phyloP scores from a whole-genome alignment of 2,113 vertebrate species.

The Tringa solitaria region DNA sequence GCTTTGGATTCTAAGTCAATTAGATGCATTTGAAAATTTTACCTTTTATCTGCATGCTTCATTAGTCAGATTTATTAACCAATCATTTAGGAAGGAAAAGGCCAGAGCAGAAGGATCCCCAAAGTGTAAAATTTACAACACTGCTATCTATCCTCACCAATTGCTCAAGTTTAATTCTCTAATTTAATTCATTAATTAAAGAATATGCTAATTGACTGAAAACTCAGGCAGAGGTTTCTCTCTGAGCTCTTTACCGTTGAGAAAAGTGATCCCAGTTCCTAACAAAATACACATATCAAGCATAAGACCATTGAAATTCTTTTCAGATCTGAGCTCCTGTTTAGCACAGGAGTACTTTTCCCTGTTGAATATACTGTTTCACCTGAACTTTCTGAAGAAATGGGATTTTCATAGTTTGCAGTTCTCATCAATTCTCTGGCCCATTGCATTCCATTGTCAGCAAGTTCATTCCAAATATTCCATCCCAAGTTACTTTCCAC shows the following conservation, averaged over 20 bases:
- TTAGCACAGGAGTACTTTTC: neutral
- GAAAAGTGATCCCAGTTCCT: neutral
- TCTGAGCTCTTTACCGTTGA: conserved; percentile 17
- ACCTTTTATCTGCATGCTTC: conserved; percentile 60
- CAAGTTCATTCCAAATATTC: neutral
- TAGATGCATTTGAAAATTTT: conserved; percentile 62
- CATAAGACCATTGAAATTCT: conserved; percentile 2
- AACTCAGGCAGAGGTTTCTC: conserved; percentile 26
- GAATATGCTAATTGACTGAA: conserved; percentile 62
- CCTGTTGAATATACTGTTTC: neutral
- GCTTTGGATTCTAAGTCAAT: conserved; percentile 62
- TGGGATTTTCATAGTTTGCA: neutral
- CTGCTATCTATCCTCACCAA: conserved; percentile 55
- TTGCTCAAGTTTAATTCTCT: conserved; percentile 61
- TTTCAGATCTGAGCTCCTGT: neutral
- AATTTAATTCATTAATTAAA: conserved; percentile 70
- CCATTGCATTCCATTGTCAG: neutral
- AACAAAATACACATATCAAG: conserved; percentile 5
- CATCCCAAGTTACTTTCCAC: neutral
- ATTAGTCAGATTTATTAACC: conserved; percentile 66
- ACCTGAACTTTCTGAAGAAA: conserved; percentile 2
- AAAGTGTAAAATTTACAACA: conserved; percentile 63
- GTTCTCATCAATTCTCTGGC: neutral
- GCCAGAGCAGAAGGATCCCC: conserved; percentile 53
- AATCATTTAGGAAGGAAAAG: conserved; percentile 55